Conservation (phyloP, 1,140 invertebrate species). For the Gryon sp. region DNA sequence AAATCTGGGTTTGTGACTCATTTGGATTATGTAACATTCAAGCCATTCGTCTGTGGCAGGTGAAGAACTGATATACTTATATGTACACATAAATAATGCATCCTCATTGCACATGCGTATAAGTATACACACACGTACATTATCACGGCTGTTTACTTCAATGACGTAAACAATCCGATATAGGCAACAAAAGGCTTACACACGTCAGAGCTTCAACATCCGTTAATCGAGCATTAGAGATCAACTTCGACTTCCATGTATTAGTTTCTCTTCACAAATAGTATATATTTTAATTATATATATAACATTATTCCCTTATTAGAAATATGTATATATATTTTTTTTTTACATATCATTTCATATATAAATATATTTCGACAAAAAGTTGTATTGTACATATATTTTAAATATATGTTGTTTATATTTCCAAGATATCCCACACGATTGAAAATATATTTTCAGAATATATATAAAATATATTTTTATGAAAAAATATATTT, state of each 20-base stretch:
- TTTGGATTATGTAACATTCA: constrained; percentile 13
- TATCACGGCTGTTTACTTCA: constrained; percentile 24
- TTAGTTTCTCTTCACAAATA: background rate
- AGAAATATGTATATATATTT: no score
- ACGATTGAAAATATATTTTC: no score
- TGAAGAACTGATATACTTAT: constrained; percentile 27
- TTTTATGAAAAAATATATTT: no score
- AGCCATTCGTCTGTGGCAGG: constrained; percentile 12
- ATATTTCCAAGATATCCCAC: no score
- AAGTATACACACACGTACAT: background rate
- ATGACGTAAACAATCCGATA: constrained; percentile 20
- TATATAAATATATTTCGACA: no score
- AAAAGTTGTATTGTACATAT: no score
- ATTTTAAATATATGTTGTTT: no score
- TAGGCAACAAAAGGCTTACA: background rate
- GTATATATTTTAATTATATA: no score
- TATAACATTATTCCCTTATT: no score
- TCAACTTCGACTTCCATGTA: background rate
- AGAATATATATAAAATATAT: no score
- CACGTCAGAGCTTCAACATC: constrained; percentile 12
- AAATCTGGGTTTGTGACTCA: constrained; percentile 29
- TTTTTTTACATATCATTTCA: no score
- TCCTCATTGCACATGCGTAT: constrained; percentile 28
- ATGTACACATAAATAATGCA: constrained; percentile 32
- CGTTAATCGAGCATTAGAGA: constrained; percentile 8